A percentile compares a stretch with the other conserved stretches of the same genome.
Evolutionary conservation across 92 coral and sea anemone species (phyloP).

Genomic region (Zoanthus solanderi): DNA sequence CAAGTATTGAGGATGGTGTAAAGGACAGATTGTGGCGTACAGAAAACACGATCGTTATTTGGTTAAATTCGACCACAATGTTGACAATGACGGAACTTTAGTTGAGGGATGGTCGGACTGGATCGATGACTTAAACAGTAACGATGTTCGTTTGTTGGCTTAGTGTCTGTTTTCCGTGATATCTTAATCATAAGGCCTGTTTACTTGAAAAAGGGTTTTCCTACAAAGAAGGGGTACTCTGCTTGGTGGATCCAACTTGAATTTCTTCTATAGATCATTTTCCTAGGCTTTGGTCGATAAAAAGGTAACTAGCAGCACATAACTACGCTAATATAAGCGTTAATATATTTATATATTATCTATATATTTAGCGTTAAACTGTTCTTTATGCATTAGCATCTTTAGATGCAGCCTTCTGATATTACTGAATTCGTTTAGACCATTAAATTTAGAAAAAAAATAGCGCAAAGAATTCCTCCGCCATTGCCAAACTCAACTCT

Average conservation of each 20-base stretch:
- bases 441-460: background rate
- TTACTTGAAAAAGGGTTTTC: too few species aligned
- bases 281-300: background rate
- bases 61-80: too few species aligned
- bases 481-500: background rate
- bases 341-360: background rate
- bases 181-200: too few species aligned
- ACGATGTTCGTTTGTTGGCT: slow-evolving; percentile 45
- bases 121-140: slow-evolving; percentile 61
- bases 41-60: too few species aligned
- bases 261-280: slow-evolving; percentile 16
- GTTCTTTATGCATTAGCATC: background rate
- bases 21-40: too few species aligned
- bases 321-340: background rate
- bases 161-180: too few species aligned
- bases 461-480: background rate
- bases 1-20: too few species aligned
- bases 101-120: slow-evolving; percentile 2
- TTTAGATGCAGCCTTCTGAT: background rate
- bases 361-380: background rate
- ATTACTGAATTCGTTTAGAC: background rate
- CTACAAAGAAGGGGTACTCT: too few species aligned
- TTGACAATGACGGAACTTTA: too few species aligned
- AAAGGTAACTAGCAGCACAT: background rate
- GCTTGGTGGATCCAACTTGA: too few species aligned